A percentile compares a stretch with the other conserved stretches of the same genome.
phyloP scores from a whole-genome alignment of 1,140 invertebrate species.

The Drosophila gunungcola region DNA sequence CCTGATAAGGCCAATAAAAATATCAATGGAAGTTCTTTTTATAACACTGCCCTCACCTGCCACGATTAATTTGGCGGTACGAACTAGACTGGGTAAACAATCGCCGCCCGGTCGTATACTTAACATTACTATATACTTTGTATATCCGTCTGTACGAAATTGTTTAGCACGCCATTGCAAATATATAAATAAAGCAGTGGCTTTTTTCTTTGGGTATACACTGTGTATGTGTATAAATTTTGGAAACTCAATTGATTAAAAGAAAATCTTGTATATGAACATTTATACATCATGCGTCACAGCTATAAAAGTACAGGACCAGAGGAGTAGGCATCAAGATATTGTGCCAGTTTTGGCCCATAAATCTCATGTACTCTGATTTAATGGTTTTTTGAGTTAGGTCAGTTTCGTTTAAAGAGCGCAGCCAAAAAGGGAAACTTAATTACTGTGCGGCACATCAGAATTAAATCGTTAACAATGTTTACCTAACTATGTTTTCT shows the following conservation, averaged over 20 bases:
- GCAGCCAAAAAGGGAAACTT: constrained; percentile 5
- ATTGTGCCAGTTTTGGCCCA: constrained; percentile 14
- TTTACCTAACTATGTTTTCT: constrained; percentile 25
- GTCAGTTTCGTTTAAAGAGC: constrained; percentile 19
- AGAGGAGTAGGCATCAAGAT: constrained; percentile 9
- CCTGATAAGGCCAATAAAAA: constrained; percentile 44
- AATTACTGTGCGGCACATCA: constrained; percentile 11
- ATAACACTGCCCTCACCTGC: not conserved
- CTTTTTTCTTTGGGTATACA: constrained; percentile 1
- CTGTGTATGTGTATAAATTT: constrained; percentile 1
- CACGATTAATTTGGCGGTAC: constrained; percentile 9
- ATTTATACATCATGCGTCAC: constrained; percentile 23
- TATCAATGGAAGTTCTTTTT: constrained; percentile 36
- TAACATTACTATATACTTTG: constrained; percentile 14
- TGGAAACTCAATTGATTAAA: constrained; percentile 48
- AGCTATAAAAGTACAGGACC: constrained; percentile 23
- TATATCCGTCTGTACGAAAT: constrained; percentile 28
- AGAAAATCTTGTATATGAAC: not conserved
- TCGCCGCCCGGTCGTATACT: constrained; percentile 13
- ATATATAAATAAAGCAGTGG: constrained; percentile 24
- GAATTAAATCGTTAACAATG: constrained; percentile 20
- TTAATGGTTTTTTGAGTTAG: constrained; percentile 20
- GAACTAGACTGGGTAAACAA: constrained; percentile 7
- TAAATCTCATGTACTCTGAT: constrained; percentile 21
- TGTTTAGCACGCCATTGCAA: constrained; percentile 53